A percentile compares a stretch with the other conserved stretches of the same genome.
Conservation (phyloP, 2,113 vertebrate genomes). For the Takifugu bimaculatus region DNA sequence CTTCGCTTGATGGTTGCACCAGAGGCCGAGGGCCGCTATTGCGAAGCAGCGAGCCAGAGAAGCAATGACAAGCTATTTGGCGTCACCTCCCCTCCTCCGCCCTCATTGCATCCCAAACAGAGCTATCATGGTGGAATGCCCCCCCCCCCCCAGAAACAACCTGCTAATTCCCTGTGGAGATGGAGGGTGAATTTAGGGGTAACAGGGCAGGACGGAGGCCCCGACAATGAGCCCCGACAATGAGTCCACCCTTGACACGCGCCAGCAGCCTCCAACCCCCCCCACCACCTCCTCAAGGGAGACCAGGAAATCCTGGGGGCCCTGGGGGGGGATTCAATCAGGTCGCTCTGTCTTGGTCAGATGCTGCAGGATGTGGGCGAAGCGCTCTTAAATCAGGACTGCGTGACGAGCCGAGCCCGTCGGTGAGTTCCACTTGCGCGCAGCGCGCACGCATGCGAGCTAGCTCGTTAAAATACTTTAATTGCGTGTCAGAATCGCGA, state of each 20-base stretch:
- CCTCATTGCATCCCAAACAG: constrained; percentile 35
- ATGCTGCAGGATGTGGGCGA: not conserved
- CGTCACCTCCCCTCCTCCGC: constrained; percentile 40
- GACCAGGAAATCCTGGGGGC: constrained; percentile 12
- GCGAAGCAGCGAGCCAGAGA: constrained; percentile 46
- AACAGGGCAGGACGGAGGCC: constrained; percentile 41
- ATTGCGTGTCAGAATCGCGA: constrained; percentile 63
- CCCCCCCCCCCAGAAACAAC: constrained; percentile 67
- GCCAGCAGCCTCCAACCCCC: constrained; percentile 38
- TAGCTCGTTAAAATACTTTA: constrained; percentile 61
- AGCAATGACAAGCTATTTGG: constrained; percentile 68
- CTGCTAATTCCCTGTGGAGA: constrained; percentile 72
- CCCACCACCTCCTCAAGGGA: constrained; percentile 34
- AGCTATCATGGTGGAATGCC: constrained; percentile 70
- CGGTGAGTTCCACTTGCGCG: too few relatives aligned
- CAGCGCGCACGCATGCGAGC: constrained; percentile 6
- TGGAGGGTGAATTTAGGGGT: constrained; percentile 36
- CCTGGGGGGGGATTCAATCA: constrained; percentile 15
- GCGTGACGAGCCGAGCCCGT: too few relatives aligned
- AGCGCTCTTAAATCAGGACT: too few relatives aligned
- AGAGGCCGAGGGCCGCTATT: constrained; percentile 32
- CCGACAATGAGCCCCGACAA: constrained; percentile 38
- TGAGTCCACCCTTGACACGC: constrained; percentile 64
- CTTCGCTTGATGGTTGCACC: not conserved
- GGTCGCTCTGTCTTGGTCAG: constrained; percentile 1